Percentiles rank a stretch among this genome's conserved stretches.
These are phyloP conservation scores for Parazoanthus atlanticus DNA, from an alignment of 92 coral and sea anemone genomes.

Conservation along the genomic window DNA sequence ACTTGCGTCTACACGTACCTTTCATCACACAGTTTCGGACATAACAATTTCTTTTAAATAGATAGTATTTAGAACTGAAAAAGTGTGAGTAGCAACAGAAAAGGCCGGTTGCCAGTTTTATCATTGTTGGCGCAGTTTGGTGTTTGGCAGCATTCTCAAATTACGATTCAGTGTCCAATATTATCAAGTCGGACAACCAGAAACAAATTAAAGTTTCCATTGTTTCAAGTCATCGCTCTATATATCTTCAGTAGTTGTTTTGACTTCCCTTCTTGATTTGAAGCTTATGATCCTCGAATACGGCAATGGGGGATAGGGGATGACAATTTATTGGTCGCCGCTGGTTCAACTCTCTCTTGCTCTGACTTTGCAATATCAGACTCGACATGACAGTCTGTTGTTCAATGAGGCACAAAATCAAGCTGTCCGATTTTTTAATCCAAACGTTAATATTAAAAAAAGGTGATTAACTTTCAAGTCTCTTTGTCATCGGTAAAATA, in stretches of 20 bases:
- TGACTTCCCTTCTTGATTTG: background rate
- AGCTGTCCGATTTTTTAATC: background rate
- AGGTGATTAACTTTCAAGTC: background rate
- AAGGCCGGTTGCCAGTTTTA: background rate
- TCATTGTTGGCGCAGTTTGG: background rate
- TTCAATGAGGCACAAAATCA: background rate
- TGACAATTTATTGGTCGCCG: too few relatives aligned
- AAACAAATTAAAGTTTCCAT: background rate
- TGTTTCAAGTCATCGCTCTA: background rate
- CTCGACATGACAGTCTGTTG: background rate
- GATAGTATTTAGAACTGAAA: background rate
- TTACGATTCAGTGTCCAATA: slow-evolving; percentile 1
- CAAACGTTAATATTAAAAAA: too few relatives aligned
- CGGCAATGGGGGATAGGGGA: background rate
- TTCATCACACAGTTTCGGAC: background rate
- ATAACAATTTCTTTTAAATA: background rate
- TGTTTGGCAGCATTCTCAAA: background rate
- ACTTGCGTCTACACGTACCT: background rate
- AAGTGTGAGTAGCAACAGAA: background rate
- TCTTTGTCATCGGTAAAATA: background rate
- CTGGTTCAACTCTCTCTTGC: too few relatives aligned
- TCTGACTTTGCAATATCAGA: too few relatives aligned
- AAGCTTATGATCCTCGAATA: background rate
- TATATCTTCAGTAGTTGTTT: background rate
- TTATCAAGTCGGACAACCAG: background rate